Evolutionary conservation across 1,140 invertebrate genomes (phyloP).

Genomic region (Psilanteris sp.): DNA sequence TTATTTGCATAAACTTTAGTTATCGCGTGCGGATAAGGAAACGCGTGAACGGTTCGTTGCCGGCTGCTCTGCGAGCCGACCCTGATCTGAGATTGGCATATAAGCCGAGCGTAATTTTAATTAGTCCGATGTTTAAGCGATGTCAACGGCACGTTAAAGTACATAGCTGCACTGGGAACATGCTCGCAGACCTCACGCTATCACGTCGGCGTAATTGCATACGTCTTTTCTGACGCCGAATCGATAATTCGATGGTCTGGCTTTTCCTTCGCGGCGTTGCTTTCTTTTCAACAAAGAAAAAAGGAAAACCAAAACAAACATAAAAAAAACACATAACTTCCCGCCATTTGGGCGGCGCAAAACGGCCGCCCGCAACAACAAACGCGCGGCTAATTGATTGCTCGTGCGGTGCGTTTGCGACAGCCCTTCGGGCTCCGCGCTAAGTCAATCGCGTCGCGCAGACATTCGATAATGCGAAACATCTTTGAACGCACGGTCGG

Average conservation of each 20-base stretch:
- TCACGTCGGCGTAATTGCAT: slow-evolving; percentile 53
- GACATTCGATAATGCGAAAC: slow-evolving; percentile 50
- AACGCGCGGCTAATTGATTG: no score
- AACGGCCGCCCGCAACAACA: no score
- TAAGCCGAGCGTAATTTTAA: slow-evolving; percentile 67
- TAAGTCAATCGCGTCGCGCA: slow-evolving; percentile 28
- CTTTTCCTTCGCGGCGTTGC: neutral
- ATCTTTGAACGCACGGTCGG: slow-evolving; percentile 51
- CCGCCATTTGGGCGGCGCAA: no score
- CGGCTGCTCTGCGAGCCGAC: slow-evolving; percentile 24
- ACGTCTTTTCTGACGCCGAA: slow-evolving; percentile 49
- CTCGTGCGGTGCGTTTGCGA: no score
- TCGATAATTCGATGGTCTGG: slow-evolving; percentile 45
- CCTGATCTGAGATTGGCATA: slow-evolving; percentile 61
- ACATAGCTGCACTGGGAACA: slow-evolving; percentile 52
- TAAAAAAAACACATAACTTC: no score
- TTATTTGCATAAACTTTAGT: slow-evolving; percentile 64
- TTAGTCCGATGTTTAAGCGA: slow-evolving; percentile 66
- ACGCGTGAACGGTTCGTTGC: slow-evolving; percentile 61
- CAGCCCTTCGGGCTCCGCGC: neutral
- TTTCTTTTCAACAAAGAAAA: no score
- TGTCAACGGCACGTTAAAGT: slow-evolving; percentile 64
- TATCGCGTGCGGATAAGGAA: slow-evolving; percentile 65
- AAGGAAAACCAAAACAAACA: no score
- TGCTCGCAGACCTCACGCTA: slow-evolving; percentile 59